Evolutionary conservation across 2,888 invertebrate genomes (phyloP).

Genomic region (Conus canariensis): DNA sequence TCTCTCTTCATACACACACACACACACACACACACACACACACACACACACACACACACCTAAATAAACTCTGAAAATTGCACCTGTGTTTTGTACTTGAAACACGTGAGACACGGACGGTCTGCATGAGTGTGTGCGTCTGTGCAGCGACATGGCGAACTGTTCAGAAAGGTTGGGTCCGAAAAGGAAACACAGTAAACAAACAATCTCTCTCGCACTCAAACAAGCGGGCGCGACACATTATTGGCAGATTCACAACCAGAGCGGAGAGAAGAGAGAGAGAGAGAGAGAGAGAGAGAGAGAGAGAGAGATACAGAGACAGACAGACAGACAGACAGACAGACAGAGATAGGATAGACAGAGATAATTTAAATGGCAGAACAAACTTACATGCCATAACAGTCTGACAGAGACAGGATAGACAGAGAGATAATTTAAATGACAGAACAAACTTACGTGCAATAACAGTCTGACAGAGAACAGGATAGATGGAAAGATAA

Average conservation of each 20-base stretch:
- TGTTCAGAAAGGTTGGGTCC: too few species aligned
- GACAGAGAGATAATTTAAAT: not conserved
- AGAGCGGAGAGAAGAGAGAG: too few species aligned
- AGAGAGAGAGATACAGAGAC: not conserved
- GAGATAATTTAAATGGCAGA: not conserved
- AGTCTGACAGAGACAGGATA: not conserved
- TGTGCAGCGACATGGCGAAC: too few species aligned
- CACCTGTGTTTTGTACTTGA: not conserved
- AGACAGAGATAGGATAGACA: not conserved
- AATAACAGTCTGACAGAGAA: too few species aligned
- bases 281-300: too few species aligned
- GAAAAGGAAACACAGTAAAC: too few species aligned
- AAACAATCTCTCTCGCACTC: too few species aligned
- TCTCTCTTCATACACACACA: not conserved
- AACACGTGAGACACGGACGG: not conserved
- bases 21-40: constrained; percentile 9
- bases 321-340: not conserved
- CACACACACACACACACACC: not conserved
- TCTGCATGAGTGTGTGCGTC: not conserved
- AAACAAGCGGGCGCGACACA: too few species aligned
- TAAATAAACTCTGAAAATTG: not conserved
- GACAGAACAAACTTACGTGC: too few species aligned
- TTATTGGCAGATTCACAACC: too few species aligned
- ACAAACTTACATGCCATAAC: too few species aligned
- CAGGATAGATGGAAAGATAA: not conserved